These are phyloP conservation scores for Odontamblyopus lacepedii DNA, from an alignment of 2,797 vertebrate species.

Conservation along the genomic window DNA sequence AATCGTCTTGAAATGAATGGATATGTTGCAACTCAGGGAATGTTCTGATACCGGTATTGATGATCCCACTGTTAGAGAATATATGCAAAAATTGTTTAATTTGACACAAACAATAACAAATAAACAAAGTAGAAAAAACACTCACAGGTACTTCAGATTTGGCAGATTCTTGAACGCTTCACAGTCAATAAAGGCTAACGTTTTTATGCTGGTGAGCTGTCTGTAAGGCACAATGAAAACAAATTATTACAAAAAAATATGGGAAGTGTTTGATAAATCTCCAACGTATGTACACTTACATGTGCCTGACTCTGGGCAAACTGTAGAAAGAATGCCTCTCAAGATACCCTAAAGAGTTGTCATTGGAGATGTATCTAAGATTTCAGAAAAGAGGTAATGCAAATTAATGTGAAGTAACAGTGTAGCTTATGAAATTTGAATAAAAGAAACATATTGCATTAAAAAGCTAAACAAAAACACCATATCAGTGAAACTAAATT, in stretches of 20 bases:
- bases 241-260: no score
- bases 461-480: background rate
- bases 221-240: constrained; percentile 51
- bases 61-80: constrained; percentile 80
- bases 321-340: constrained; percentile 83
- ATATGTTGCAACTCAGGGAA: constrained; percentile 84
- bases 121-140: constrained; percentile 25
- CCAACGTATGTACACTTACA: constrained; percentile 77
- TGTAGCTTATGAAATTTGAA: no score
- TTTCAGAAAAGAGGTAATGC: constrained; percentile 10
- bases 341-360: constrained; percentile 76
- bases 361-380: constrained; percentile 84
- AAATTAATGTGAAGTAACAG: background rate
- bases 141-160: constrained; percentile 87
- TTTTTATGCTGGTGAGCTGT: constrained; percentile 84
- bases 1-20: constrained; percentile 79
- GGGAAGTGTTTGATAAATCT: background rate
- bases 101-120: background rate
- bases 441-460: no score
- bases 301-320: constrained; percentile 81
- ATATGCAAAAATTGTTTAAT: constrained; percentile 6
- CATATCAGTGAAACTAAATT: background rate
- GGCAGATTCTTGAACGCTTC: constrained; percentile 85
- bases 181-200: constrained; percentile 78
- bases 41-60: constrained; percentile 83